phyloP scores from a whole-genome alignment of 2,888 invertebrate genomes.

The Magallana nippona region DNA sequence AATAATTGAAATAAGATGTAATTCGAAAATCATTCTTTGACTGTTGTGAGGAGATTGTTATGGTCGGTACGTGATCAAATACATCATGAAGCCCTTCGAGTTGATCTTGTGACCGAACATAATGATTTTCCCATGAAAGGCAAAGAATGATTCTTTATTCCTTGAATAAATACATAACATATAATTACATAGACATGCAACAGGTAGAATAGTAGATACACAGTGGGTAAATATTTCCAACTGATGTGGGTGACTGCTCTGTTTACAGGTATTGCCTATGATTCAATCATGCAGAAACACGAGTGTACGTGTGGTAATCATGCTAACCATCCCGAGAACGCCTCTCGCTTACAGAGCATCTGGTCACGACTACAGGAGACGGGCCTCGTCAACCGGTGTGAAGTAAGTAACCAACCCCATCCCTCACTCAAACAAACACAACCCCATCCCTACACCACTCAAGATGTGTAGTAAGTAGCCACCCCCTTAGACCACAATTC shows the following conservation, averaged over 20 bases:
- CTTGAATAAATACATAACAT: too few species aligned
- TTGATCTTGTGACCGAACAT: too few species aligned
- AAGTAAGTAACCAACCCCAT: slow-evolving; percentile 78
- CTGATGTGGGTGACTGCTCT: neutral
- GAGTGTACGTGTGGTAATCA: slow-evolving; percentile 97
- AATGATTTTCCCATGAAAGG: too few species aligned
- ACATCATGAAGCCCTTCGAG: too few species aligned
- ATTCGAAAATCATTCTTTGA: neutral
- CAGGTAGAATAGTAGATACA: slow-evolving; percentile 68
- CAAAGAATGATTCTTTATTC: too few species aligned
- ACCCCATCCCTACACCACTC: too few species aligned
- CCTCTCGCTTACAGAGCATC: slow-evolving; percentile 96
- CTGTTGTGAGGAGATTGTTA: too few species aligned
- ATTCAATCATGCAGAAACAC: slow-evolving; percentile 97
- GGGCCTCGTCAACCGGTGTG: slow-evolving; percentile 92
- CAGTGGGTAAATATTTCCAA: slow-evolving; percentile 67
- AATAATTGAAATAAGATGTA: too few species aligned
- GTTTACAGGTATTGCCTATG: slow-evolving; percentile 90
- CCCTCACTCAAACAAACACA: too few species aligned
- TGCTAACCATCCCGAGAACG: slow-evolving; percentile 97
- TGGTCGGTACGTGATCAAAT: too few species aligned
- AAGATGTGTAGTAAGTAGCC: slow-evolving; percentile 85
- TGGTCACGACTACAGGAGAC: slow-evolving; percentile 96
- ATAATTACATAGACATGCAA: slow-evolving; percentile 39
- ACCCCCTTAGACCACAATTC: too few species aligned